Percentiles rank a stretch among this genome's conserved stretches.
Conservation (phyloP, 30 jellyfish, hydroid and myxozoan species). For the Aurelia aurita complex sp. Pacific region DNA sequence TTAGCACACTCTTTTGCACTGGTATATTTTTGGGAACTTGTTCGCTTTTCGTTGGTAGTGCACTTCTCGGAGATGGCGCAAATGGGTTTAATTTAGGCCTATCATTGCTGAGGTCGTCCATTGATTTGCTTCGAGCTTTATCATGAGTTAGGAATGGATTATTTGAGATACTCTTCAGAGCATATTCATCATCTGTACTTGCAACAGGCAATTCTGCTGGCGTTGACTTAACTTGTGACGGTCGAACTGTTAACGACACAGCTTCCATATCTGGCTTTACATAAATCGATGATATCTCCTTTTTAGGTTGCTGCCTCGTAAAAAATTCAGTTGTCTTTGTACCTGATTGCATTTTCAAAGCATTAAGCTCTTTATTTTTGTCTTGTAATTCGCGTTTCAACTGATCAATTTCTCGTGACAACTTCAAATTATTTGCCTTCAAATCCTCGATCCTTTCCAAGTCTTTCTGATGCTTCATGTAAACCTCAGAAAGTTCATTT, state of each 20-base stretch:
- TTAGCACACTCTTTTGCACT: background rate
- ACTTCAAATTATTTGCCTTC: conserved; percentile 33
- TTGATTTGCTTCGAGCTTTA: conserved; percentile 60
- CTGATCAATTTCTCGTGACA: conserved; percentile 42
- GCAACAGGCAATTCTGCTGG: conserved; percentile 5
- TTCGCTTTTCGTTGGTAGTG: background rate
- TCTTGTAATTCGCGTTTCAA: conserved; percentile 34
- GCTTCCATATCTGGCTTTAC: conserved; percentile 48
- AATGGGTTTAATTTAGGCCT: conserved; percentile 40
- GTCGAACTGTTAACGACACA: conserved; percentile 4
- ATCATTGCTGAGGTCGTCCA: conserved; percentile 34
- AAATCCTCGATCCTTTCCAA: conserved; percentile 33
- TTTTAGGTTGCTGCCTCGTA: conserved; percentile 3
- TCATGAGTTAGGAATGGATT: conserved; percentile 50
- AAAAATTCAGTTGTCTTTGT: background rate
- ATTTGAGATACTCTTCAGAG: conserved; percentile 28
- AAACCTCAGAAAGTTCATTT: conserved; percentile 48
- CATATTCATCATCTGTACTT: background rate
- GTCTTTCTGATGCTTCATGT: conserved; percentile 65
- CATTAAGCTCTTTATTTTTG: conserved; percentile 30
- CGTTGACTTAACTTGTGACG: background rate
- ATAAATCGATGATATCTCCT: conserved; percentile 26
- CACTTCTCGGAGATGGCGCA: background rate
- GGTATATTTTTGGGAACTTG: background rate
- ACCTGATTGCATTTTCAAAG: background rate